Conservation (phyloP, 2,113 vertebrate species). For the Murina feae region DNA sequence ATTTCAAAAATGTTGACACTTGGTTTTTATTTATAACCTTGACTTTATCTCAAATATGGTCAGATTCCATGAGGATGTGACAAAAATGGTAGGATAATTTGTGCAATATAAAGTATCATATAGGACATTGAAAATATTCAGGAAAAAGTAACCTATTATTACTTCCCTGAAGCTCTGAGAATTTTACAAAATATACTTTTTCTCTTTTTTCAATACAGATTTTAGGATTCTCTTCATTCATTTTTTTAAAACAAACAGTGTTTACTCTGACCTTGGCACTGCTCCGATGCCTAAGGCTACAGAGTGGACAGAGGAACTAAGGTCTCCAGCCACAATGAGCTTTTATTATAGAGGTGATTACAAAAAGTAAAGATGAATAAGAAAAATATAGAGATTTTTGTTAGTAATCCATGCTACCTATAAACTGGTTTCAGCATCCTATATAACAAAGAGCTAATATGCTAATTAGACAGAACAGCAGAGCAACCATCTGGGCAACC, state of each 20-base stretch:
- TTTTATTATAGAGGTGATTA: background rate
- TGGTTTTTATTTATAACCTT: background rate
- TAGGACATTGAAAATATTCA: background rate
- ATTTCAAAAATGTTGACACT: constrained; percentile 18
- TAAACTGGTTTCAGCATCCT: background rate
- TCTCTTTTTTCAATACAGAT: background rate
- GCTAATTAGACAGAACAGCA: too few relatives aligned
- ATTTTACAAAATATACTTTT: background rate
- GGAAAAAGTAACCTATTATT: background rate
- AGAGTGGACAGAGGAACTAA: background rate
- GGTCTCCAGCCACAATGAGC: background rate
- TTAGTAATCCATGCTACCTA: background rate
- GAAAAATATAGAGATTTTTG: background rate
- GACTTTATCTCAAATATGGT: background rate
- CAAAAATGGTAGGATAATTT: background rate
- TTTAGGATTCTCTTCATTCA: background rate
- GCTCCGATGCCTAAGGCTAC: background rate
- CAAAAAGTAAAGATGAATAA: background rate
- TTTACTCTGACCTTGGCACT: background rate
- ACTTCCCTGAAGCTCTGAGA: background rate
- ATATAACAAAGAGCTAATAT: too few relatives aligned
- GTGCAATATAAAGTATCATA: background rate
- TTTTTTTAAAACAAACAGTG: background rate
- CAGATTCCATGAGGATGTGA: background rate
- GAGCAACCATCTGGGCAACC: too few relatives aligned